These are phyloP conservation scores for Mamestra configurata DNA, from an alignment of 1,140 invertebrate species.

Conservation along the genomic window DNA sequence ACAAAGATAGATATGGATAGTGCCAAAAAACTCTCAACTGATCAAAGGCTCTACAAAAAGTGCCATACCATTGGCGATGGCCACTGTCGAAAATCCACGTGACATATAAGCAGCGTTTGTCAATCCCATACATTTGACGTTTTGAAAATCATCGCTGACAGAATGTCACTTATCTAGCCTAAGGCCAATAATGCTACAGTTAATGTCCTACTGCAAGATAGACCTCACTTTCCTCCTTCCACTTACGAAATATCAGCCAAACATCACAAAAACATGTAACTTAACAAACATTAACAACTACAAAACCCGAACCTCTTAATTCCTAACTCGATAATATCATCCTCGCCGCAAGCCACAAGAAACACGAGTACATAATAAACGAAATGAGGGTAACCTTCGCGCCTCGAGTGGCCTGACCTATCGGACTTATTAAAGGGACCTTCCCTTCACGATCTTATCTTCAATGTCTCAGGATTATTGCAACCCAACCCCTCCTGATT, in stretches of 20 bases:
- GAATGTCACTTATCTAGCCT: no score
- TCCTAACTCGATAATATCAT: constrained; percentile 38
- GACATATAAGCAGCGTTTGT: no score
- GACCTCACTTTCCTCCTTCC: neutral
- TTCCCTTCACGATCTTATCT: constrained; percentile 53
- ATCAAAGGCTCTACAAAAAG: no score
- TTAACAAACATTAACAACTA: constrained; percentile 1
- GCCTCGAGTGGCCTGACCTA: constrained; percentile 50
- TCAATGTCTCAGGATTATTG: constrained; percentile 58
- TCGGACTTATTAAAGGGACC: constrained; percentile 63
- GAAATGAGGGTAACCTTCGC: constrained; percentile 50
- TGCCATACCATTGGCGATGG: no score
- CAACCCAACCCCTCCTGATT: constrained; percentile 41
- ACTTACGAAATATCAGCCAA: neutral
- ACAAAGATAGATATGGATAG: no score
- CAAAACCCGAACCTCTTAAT: constrained; percentile 19
- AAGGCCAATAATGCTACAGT: neutral
- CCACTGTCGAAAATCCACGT: no score
- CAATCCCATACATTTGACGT: no score
- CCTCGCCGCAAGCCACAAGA: constrained; percentile 40
- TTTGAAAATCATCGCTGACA: no score
- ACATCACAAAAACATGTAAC: neutral
- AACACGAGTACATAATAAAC: constrained; percentile 49
- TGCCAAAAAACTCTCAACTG: no score
- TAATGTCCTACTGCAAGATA: no score